Base-by-base conservation (phyloP, 2,797 vertebrate species). In the Tarsius wallacei region DNA sequence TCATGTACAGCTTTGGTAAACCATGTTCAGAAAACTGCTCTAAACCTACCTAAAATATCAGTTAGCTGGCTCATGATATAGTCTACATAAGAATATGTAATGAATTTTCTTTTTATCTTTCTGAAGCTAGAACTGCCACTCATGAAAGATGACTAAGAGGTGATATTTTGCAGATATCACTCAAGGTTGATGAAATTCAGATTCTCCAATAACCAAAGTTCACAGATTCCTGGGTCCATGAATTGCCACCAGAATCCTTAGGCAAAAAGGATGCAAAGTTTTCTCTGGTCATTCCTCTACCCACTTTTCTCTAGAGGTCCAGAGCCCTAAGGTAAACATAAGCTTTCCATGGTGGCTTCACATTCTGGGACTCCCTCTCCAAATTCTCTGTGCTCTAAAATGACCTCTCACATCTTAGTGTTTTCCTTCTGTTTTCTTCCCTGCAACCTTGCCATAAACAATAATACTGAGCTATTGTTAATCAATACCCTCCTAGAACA, bases 101-200 rank as follows among this genome's bases (percentile, higher is more conserved):
- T 0, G 59, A 9, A 49, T 33, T 88, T 33, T 55, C 26, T 82
- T 91, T 91, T 77, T 31, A 28, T 93, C n/a, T 93, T 85, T 49
- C 68, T 26, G 64, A 2, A 49, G 4, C 2, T 42, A 64, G 70
- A 80, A 53, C 57, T 66, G 71, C 12, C 42, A 80, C 8, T 68
- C 42, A 73, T 55, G 15, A 97, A 74, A 87, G 63, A 83, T 85
- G 28, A 77, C 13, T 70, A 47, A 66, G 76, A 51, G 16, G 51
- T 76, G 42, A n/a, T 73, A 61, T 73, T 91, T 87, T 64, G 22
- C 11, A 77, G 55, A 4, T 78, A 57, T 77, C 24, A 57, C 53
- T 70, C 47, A 89, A 93, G 22, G 47, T 31, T 95, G 64, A 70
- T 55, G 81, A 93, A n/a, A 86, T 63, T 11, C n/a, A 87, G 73